Base-by-base conservation (phyloP, 2,888 invertebrate species). In the Halictus quadricinctus region DNA sequence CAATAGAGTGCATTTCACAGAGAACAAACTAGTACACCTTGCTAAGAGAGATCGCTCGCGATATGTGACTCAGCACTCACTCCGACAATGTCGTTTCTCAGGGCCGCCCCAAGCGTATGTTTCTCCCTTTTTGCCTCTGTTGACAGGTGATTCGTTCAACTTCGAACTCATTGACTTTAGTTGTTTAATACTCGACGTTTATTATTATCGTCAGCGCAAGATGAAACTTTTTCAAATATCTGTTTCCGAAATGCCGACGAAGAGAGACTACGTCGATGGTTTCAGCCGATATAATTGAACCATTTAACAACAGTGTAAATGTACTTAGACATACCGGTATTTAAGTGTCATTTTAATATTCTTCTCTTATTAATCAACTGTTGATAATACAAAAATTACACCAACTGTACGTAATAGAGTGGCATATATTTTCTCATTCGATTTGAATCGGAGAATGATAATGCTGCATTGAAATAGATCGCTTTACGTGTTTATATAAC, bases 1-100 rank as follows among this genome's bases (percentile, higher is more conserved):
- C 80, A 81, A 83, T 76, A 73, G n/a, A 76, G 75, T 84, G 76
- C 70, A 85, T 85, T 87, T 88, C 81, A 77, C 88, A 80, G 86
- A 88, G 90, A 88, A 88, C 86, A 80, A 64, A 88, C 76, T 81
- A 86, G 86, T 85, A 83, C 91, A 90, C 90, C 90, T 91, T 89
- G 84, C 88, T 87, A 75, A 78, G 85, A 89, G 87, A 92, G 90
- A 92, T 92, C 84, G 89, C 85, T 88, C 83, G 76, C 89, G 91
- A 91, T 91, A 90, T 92, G 90, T 92, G 92, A 92, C 92, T 92
- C 92, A 92, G 92, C 92, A 92, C 76, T 89, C 90, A 84, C 80
- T 88, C 78, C 80, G 90, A 86, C 88, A 89, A 91, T 91, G 88
- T 88, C 85, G 90, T 80, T 72, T 78, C 60, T 77, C 91, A 92